Conservation (phyloP, 2,797 vertebrate species). For the Karalla daura region DNA sequence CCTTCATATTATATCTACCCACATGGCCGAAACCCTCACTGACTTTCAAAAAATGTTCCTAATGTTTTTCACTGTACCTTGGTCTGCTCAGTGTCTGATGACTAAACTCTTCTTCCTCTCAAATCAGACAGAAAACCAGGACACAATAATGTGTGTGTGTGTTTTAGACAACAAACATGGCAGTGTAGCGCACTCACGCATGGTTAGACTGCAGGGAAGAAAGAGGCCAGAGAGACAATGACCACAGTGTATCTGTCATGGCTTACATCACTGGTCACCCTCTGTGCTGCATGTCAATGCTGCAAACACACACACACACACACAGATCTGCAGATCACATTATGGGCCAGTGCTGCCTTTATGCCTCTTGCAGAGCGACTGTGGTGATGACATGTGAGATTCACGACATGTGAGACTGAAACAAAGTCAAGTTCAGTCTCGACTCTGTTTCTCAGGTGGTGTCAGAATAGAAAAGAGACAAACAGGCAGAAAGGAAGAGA, state of each 20-base stretch:
- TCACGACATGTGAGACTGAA: constrained; percentile 36
- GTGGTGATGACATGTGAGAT: constrained; percentile 29
- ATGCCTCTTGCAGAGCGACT: constrained; percentile 22
- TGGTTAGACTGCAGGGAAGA: constrained; percentile 61
- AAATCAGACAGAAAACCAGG: constrained; percentile 59
- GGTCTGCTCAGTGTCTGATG: constrained; percentile 25
- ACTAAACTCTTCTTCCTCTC: constrained; percentile 53
- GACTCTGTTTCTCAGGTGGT: constrained; percentile 55
- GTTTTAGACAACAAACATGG: constrained; percentile 61
- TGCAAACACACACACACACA: constrained; percentile 29
- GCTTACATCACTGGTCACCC: constrained; percentile 79
- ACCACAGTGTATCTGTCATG: constrained; percentile 75
- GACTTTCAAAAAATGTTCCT: not conserved
- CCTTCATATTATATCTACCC: not conserved
- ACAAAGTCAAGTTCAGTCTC: constrained; percentile 44
- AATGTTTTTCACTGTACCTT: constrained; percentile 24
- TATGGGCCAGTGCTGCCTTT: constrained; percentile 22
- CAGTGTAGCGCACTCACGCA: constrained; percentile 69
- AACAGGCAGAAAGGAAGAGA: constrained; percentile 48
- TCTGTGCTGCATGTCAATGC: constrained; percentile 55
- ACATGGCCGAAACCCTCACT: not conserved
- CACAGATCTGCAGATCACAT: constrained; percentile 48
- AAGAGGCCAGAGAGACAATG: constrained; percentile 80
- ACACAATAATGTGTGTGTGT: constrained; percentile 34
- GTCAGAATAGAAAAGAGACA: constrained; percentile 33